Evolutionary conservation across 2,797 vertebrate genomes (phyloP), one percentile per base, ranked within the genome.

Genomic region (Anas acuta): DNA sequence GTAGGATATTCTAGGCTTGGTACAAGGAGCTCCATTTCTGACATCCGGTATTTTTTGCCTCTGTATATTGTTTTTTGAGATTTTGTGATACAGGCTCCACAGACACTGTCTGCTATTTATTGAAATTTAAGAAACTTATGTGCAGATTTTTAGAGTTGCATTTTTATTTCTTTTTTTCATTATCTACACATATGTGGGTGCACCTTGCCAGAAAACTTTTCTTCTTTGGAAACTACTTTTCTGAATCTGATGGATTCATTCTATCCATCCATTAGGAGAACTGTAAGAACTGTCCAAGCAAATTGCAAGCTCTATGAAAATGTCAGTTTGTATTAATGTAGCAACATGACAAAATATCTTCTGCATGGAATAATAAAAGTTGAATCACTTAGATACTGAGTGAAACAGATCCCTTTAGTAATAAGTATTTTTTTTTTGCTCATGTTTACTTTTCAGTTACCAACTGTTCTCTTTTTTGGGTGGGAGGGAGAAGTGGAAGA

Each of bases 371-470:
- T 47, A 60, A 73, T 30, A 74, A 84, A 65, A 54, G 43, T 0
- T 69, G 13, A 5, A 61, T 66, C 77, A 78, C 89, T 93, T 72
- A 78, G 43, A 51, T 78, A 66, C n/a, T 3, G 6, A 83, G 51
- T 58, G 64, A 92, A 93, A 79, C 66, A 90, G 45, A 92, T 84
- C 83, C 49, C 37, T 80, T 95, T 35, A 84, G 62, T 73, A 93
- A 93, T 84, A 96, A 87, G 78, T 78, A 6, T 15, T 84, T 51
- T 91, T 41, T 91, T 97, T 84, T 82, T 93, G 83, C 62, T 64
- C 54, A 60, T 84, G 32, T 93, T 96, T 96, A 73, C 73, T 93
- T 88, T 93, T 87, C 89, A 49, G 35, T 74, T 92, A 62, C 79
- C 92, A 91, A 62, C 84, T 93, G 85, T 85, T 92, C 72, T 77